Evolutionary conservation across 2,113 vertebrate genomes (phyloP).

Genomic region (Struthio camelus): DNA sequence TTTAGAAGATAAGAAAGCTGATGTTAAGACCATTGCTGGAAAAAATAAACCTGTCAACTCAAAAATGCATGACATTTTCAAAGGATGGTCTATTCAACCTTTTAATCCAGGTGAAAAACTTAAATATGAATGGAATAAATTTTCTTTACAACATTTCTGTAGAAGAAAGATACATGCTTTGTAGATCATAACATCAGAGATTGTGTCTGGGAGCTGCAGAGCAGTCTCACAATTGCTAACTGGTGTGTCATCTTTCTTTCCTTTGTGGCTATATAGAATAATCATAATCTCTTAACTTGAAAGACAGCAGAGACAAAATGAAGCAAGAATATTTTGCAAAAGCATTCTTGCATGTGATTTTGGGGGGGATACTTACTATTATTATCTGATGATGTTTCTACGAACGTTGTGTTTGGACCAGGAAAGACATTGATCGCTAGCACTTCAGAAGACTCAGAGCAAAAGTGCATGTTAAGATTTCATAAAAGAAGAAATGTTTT

Average conservation of each 20-base stretch:
- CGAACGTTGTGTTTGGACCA: neutral
- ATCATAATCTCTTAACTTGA: slow-evolving; percentile 13
- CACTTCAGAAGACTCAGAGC: neutral
- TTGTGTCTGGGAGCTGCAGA: slow-evolving; percentile 43
- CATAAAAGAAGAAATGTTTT: neutral
- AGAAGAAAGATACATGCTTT: slow-evolving; percentile 26
- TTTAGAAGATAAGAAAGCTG: slow-evolving; percentile 92
- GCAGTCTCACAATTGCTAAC: slow-evolving; percentile 2
- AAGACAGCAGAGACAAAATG: slow-evolving; percentile 10
- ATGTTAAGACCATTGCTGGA: slow-evolving; percentile 91
- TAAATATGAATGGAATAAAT: slow-evolving; percentile 50
- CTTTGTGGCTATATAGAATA: neutral
- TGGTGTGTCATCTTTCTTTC: neutral
- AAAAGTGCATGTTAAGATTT: slow-evolving; percentile 5
- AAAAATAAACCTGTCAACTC: slow-evolving; percentile 90
- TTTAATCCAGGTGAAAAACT: slow-evolving; percentile 89
- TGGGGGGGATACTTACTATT: neutral
- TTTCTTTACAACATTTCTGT: neutral
- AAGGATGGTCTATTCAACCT: slow-evolving; percentile 92
- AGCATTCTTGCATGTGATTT: neutral
- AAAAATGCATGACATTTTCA: slow-evolving; percentile 91
- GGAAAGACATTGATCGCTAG: neutral
- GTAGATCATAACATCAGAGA: slow-evolving; percentile 50
- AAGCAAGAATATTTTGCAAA: slow-evolving; percentile 14
- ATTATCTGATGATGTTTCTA: slow-evolving; percentile 38